Conservation (phyloP, 2,113 vertebrate species). For the Meriones unguiculatus region DNA sequence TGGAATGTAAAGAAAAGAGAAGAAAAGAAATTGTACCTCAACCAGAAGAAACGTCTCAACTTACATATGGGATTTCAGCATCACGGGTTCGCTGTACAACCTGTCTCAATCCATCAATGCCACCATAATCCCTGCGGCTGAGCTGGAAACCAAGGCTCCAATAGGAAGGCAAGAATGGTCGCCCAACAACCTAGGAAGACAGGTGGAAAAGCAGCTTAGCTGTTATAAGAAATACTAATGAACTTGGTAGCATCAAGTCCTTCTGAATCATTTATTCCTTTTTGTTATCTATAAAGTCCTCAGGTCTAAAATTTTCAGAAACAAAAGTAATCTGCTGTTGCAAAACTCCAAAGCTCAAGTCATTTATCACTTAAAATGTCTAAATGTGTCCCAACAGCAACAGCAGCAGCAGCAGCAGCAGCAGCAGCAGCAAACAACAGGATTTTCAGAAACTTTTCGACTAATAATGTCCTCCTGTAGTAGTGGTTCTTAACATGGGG, state of each 20-base stretch:
- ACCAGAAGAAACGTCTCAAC: slow-evolving; percentile 71
- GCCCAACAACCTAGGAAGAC: slow-evolving; percentile 91
- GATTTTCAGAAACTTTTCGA: background rate
- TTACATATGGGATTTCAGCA: slow-evolving; percentile 93
- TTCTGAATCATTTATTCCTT: background rate
- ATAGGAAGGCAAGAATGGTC: slow-evolving; percentile 93
- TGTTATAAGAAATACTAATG: background rate
- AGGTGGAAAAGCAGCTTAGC: slow-evolving; percentile 20
- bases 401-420: background rate
- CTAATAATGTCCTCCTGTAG: background rate
- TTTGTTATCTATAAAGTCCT: background rate
- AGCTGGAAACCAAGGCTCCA: slow-evolving; percentile 98
- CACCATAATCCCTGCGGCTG: slow-evolving; percentile 93
- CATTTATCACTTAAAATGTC: background rate
- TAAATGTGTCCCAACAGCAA: background rate
- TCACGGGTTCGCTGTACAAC: slow-evolving; percentile 91
- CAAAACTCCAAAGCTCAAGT: background rate
- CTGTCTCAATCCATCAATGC: slow-evolving; percentile 87
- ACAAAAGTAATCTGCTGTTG: background rate
- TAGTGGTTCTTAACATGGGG: background rate
- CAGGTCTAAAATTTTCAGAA: background rate
- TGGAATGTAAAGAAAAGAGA: background rate
- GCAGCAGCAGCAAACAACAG: background rate
- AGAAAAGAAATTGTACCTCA: background rate
- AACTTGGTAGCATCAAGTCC: background rate